These are phyloP conservation scores for Syrmaticus mikado DNA, from an alignment of 2,113 vertebrate genomes.

Conservation along the genomic window DNA sequence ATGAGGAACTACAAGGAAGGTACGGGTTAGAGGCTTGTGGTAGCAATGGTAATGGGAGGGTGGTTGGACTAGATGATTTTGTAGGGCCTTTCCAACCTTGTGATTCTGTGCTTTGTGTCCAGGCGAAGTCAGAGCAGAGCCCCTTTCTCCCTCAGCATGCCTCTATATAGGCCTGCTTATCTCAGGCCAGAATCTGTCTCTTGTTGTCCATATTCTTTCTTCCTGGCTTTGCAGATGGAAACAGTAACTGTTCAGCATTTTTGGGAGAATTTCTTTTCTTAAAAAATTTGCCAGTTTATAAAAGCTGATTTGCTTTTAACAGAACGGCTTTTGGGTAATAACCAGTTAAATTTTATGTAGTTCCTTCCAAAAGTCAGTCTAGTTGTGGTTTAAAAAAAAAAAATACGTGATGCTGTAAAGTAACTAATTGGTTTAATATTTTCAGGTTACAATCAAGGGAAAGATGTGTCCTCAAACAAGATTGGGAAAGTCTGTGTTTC, in stretches of 20 bases:
- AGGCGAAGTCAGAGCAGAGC: not conserved
- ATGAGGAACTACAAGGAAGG: too few relatives aligned
- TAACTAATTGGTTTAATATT: not conserved
- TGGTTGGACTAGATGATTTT: too few relatives aligned
- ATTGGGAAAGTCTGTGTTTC: slow-evolving; percentile 89
- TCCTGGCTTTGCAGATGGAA: not conserved
- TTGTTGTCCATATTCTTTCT: not conserved
- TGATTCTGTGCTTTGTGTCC: not conserved
- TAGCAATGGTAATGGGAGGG: too few relatives aligned
- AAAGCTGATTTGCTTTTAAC: not conserved
- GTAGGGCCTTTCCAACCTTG: too few relatives aligned
- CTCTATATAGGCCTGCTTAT: not conserved
- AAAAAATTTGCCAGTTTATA: not conserved
- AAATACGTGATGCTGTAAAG: not conserved
- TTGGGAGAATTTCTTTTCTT: not conserved
- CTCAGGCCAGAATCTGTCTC: not conserved
- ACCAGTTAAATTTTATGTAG: not conserved
- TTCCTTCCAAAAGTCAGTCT: not conserved
- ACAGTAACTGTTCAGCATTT: not conserved
- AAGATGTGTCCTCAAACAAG: slow-evolving; percentile 91
- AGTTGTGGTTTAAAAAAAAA: not conserved
- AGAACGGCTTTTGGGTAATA: not conserved
- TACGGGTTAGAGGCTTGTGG: too few relatives aligned
- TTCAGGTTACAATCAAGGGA: slow-evolving; percentile 92
- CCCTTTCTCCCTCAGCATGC: not conserved